A percentile compares a stretch with the other conserved stretches of the same genome.
phyloP scores from a whole-genome alignment of 2,797 vertebrate genomes.

The Prionace glauca region DNA sequence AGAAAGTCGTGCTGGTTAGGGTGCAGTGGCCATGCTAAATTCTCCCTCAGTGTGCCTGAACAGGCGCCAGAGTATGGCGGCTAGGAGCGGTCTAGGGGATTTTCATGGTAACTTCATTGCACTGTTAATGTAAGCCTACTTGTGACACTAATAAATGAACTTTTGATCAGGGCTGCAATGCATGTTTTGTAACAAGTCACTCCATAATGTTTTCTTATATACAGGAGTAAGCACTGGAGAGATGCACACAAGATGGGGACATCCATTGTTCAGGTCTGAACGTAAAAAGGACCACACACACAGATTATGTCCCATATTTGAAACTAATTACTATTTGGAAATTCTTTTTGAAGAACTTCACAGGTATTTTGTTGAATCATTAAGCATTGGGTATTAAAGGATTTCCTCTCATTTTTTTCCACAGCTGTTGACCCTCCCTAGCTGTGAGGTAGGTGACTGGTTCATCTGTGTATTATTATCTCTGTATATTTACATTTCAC shows the following conservation, averaged over 20 bases:
- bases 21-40: no score
- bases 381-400: not conserved
- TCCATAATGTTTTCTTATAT: no score
- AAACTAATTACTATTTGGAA: not conserved
- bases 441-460: not conserved
- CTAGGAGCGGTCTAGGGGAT: no score
- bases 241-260: not conserved
- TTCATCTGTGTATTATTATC: not conserved
- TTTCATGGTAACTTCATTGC: no score
- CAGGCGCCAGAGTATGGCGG: no score
- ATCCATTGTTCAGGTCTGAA: not conserved
- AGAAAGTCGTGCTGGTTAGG: no score
- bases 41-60: no score
- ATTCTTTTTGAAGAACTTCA: not conserved
- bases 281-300: not conserved
- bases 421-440: not conserved
- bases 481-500: not conserved
- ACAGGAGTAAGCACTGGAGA: not conserved
- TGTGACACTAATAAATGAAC: no score
- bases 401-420: not conserved
- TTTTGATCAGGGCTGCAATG: no score
- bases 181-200: no score
- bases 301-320: not conserved
- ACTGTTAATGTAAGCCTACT: no score
- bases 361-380: not conserved